Conservation (phyloP, 2,888 invertebrate genomes). For the Oligia fasciuncula region DNA sequence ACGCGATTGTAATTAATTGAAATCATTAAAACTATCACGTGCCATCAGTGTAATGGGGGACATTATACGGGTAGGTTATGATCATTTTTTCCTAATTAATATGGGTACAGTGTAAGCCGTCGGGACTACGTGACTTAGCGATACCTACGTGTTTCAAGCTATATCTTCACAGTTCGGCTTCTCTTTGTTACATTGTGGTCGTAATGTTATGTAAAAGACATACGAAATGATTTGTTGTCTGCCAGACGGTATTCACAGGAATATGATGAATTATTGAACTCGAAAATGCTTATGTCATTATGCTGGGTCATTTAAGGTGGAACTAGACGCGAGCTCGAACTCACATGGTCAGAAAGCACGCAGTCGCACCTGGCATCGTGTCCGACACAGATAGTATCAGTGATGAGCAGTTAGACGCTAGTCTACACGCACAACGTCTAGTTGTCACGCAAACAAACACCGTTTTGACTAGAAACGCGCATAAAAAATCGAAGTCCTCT, state of each 20-base stretch:
- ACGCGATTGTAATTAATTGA: constrained; percentile 65
- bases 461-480: too few species aligned
- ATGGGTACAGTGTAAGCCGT: constrained; percentile 50
- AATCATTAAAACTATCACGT: constrained; percentile 63
- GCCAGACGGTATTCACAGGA: constrained; percentile 42
- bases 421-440: too few species aligned
- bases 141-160: constrained; percentile 45
- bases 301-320: constrained; percentile 9
- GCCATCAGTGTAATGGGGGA: constrained; percentile 61
- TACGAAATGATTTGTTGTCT: constrained; percentile 51
- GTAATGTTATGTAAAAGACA: constrained; percentile 57
- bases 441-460: too few species aligned
- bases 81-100: constrained; percentile 59
- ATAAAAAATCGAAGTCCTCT: too few species aligned
- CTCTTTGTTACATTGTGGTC: constrained; percentile 50
- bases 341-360: too few species aligned
- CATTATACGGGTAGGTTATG: constrained; percentile 65
- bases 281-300: constrained; percentile 27
- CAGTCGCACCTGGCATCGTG: too few species aligned
- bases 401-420: too few species aligned
- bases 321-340: too few species aligned
- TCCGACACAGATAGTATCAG: too few species aligned
- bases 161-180: constrained; percentile 48
- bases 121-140: constrained; percentile 49
- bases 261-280: constrained; percentile 45